Evolutionary conservation across 2,797 vertebrate species (phyloP), one percentile per base, ranked within the genome.

Genomic region (Serranus cabrilla): DNA sequence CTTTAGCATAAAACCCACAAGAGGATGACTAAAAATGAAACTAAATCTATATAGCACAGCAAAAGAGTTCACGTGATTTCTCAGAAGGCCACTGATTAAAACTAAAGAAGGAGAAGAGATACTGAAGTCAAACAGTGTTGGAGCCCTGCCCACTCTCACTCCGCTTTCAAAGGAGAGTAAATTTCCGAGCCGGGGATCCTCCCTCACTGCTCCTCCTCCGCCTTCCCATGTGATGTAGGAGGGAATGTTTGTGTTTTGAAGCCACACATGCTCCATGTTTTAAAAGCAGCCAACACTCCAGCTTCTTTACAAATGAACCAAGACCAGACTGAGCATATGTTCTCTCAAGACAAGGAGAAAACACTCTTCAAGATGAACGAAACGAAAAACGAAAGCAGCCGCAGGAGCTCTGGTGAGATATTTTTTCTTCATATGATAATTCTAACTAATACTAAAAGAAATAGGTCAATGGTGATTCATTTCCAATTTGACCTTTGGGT

Each of bases 401-500:
- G 4, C 7, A 2, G 4, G 0, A 66, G 39, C 45, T 45, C 51
- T 21, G 87, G 90, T 91, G 31, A 87, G 82, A 81, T 14, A 40
- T 51, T 25, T n/a, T 4, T n/a, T 49, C 12, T 20, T 71, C 1
- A 2, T 49, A 20, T 13, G 34, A 7, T 34, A 34, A 34, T 37
- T 27, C 13, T 21, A 20, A 20, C n/a, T 5, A 13, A 51, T 31
- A 21, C 23, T 37, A 34, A 21, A 17, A 27, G 23, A 10, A 56
- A 37, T 18, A 64, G n/a, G 8, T 4, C 12, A 17, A 8, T 14
- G 14, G 11, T 20, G 17, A 62, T 25, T 14, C 0, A 21, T 49
- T 50, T 14, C 9, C 40, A 51, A 23, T 37, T 71, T 23, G 18
- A 25, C 9, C 20, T n/a, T 40, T 39, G 5, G 12, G 2, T 56